Conservation (phyloP, 2,113 vertebrate genomes). For the Brachirus orientalis region DNA sequence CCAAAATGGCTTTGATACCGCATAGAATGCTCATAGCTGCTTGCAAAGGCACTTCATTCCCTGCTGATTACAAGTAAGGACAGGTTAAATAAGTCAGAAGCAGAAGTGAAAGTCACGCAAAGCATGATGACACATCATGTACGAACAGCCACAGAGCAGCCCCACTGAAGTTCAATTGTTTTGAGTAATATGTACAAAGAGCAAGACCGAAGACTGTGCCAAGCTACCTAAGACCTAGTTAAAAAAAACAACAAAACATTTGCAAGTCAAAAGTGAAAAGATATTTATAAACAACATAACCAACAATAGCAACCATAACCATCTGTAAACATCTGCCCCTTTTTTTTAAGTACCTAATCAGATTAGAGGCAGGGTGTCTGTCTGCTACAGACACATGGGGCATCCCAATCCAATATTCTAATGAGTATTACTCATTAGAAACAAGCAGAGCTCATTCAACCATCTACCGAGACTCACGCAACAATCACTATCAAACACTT, state of each 20-base stretch:
- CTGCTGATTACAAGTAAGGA: conserved; percentile 8
- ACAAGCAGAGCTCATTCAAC: conserved; percentile 28
- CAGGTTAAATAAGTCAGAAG: conserved; percentile 39
- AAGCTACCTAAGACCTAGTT: background rate
- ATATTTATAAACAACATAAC: background rate
- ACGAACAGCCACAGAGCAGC: conserved; percentile 34
- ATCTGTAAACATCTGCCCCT: background rate
- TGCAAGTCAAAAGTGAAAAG: background rate
- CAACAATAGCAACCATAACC: background rate
- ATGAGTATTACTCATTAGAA: conserved; percentile 19
- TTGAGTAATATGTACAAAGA: conserved; percentile 19
- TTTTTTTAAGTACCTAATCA: conserved; percentile 9
- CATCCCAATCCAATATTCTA: conserved; percentile 17
- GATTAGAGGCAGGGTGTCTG: conserved; percentile 3
- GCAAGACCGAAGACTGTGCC: conserved; percentile 7
- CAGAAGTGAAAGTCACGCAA: conserved; percentile 43
- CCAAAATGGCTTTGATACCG: conserved; percentile 28
- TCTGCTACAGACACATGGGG: conserved; percentile 13
- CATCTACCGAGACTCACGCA: no score
- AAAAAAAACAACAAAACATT: background rate
- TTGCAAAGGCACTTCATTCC: conserved; percentile 13
- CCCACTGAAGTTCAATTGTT: conserved; percentile 9
- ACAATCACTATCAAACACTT: conserved; percentile 7
- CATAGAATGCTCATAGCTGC: conserved; percentile 18
- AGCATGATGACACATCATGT: conserved; percentile 36